Evolutionary conservation across 1,140 invertebrate genomes (phyloP), one percentile per base, ranked within the genome.

Genomic region (Heliconius nattereri): DNA sequence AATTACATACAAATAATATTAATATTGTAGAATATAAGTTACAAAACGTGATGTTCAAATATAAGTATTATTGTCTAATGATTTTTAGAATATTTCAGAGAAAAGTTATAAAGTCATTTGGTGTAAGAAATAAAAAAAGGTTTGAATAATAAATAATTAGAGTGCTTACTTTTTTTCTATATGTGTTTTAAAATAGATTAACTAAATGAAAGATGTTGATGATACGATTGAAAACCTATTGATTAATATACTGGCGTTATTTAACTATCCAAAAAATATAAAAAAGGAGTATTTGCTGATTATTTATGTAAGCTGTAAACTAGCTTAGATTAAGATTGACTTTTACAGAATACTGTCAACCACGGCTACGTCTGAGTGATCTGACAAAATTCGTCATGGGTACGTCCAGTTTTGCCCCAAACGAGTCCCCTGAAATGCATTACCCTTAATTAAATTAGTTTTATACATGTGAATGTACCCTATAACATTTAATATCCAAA

Each of bases 331-430:
- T 52, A 60, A 32, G 78, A 29, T 66, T 75, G 32, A 76, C 81
- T 82, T 87, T 92, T 92, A 76, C 91, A 92, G 91, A 92, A 80
- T 87, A 87, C 78, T 93, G 84, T 81, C 85, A 88, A 83, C 85
- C 88, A 74, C 82, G 81, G 74, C 87, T 85, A 82, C 86, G 83
- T 75, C 85, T 82, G 71, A 87, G 87, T 82, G 87, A 92, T 84
- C 83, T 92, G 79, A 87, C 86, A 71, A 88, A 87, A 88, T 86
- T 85, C 83, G 89, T 92, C 75, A 91, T 92, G 88, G 92, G 92
- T 93, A 92, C 88, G 91, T 86, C 75, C 11, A 52, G 26, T 60
- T 77, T 82, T 77, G 29, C 74, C 73, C 78, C 75, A 37, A 23
- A 60, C 20, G 20, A 66, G 26, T 66, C 23, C 60, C 54, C 3